Conservation (phyloP, 2,888 invertebrate species). For the Macrosoma leucophasiata region DNA sequence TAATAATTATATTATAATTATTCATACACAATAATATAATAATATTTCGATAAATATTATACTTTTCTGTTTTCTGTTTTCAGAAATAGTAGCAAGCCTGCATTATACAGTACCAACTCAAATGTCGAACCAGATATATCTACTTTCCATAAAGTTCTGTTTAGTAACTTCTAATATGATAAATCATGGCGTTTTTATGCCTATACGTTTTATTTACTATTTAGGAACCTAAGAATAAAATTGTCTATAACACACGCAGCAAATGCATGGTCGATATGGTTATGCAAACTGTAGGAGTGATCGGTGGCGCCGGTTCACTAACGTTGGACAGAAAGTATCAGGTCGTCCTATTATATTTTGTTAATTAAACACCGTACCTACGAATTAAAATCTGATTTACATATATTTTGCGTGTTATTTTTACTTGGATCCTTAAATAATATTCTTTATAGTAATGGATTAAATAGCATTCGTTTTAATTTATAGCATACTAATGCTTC, state of each 20-base stretch:
- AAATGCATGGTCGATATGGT: too few relatives aligned
- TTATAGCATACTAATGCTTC: too few relatives aligned
- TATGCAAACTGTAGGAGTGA: too few relatives aligned
- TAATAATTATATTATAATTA: not conserved
- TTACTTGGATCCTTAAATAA: too few relatives aligned
- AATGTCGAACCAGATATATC: conserved; percentile 80
- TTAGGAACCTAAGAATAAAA: not conserved
- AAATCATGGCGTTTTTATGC: not conserved
- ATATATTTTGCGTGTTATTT: too few relatives aligned
- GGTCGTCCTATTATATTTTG: too few relatives aligned
- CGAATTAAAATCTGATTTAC: too few relatives aligned
- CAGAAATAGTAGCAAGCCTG: conserved; percentile 54
- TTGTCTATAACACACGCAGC: conserved; percentile 1
- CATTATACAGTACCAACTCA: conserved; percentile 69
- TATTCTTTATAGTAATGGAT: too few relatives aligned
- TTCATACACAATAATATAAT: not conserved
- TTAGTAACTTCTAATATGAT: conserved; percentile 56
- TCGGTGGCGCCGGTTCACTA: too few relatives aligned
- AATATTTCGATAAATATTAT: not conserved
- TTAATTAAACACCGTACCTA: too few relatives aligned
- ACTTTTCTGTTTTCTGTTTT: conserved; percentile 30
- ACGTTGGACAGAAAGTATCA: too few relatives aligned
- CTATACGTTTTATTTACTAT: not conserved
- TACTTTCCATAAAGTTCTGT: conserved; percentile 82
- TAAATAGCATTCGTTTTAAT: too few relatives aligned